Evolutionary conservation across 2,113 vertebrate genomes (phyloP).

Genomic region (Recurvirostra avosetta): DNA sequence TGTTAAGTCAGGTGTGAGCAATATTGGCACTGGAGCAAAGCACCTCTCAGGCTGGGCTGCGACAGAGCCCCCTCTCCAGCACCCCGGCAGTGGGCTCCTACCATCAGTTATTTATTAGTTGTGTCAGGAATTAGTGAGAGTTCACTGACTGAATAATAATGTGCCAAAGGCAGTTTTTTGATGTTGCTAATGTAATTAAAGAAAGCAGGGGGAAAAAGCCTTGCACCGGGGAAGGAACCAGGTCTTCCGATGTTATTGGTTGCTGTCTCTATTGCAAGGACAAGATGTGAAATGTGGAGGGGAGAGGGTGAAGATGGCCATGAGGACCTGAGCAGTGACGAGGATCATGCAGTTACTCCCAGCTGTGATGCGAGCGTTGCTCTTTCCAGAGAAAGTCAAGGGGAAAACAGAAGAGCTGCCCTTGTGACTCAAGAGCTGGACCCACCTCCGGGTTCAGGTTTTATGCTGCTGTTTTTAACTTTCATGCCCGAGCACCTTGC

Average conservation of each 20-base stretch:
- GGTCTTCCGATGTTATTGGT: accelerated
- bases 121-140: conserved; percentile 64
- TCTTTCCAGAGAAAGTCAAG: background rate
- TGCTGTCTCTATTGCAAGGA: background rate
- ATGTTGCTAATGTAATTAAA: conserved; percentile 51
- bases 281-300: background rate
- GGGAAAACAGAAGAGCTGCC: background rate
- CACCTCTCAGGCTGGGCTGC: background rate
- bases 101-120: conserved; percentile 16
- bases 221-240: background rate
- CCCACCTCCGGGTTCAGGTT: background rate
- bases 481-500: background rate
- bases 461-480: background rate
- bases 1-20: background rate
- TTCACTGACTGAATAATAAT: conserved; percentile 56
- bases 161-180: conserved; percentile 35
- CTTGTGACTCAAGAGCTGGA: background rate
- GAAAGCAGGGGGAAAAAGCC: background rate
- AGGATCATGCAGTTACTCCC: background rate
- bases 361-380: background rate
- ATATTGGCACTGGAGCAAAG: accelerated
- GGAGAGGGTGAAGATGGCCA: background rate
- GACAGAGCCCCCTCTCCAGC: background rate
- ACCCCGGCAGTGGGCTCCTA: background rate
- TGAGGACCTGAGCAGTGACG: background rate